A percentile compares a stretch with the other conserved stretches of the same genome.
Evolutionary conservation across 2,797 vertebrate genomes (phyloP).

Genomic region (Natrix natrix): DNA sequence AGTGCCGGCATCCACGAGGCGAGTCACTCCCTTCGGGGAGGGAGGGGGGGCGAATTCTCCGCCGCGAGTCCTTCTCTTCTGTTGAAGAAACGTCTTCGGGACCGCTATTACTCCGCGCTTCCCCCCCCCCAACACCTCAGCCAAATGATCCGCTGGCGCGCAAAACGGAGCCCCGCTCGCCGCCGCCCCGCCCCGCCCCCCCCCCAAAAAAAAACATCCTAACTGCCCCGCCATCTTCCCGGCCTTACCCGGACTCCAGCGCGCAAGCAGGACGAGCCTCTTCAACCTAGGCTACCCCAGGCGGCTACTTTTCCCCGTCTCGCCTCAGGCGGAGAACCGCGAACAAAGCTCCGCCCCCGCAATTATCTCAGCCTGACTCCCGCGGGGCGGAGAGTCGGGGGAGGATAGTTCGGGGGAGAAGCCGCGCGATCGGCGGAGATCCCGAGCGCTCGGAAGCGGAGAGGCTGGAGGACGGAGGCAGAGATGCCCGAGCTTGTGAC

Average conservation of each 20-base stretch:
- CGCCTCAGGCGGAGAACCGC: not conserved
- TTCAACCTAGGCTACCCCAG: not conserved
- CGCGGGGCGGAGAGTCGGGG: too few species aligned
- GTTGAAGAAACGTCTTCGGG: not conserved
- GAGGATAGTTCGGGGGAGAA: not conserved
- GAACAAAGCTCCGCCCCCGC: not conserved
- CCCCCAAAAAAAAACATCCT: not conserved
- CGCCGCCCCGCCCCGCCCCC: rapidly evolving
- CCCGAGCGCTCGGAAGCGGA: not conserved
- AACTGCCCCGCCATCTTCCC: not conserved
- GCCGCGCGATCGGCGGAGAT: not conserved
- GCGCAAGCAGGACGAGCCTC: not conserved
- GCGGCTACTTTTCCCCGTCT: not conserved
- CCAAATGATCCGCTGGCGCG: not conserved
- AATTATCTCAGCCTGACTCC: not conserved
- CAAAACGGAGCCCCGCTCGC: not conserved
- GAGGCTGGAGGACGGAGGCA: not conserved
- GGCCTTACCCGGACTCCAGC: not conserved
- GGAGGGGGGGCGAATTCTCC: not conserved
- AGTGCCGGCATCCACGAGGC: not conserved
- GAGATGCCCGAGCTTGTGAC: not conserved
- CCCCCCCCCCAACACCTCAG: not conserved
- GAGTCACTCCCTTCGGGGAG: not conserved
- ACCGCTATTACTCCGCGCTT: too few species aligned
- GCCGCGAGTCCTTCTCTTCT: not conserved